Evolutionary conservation across 2,113 vertebrate genomes (phyloP), one percentile per base, ranked within the genome.

Genomic region (Leptosomus discolor): DNA sequence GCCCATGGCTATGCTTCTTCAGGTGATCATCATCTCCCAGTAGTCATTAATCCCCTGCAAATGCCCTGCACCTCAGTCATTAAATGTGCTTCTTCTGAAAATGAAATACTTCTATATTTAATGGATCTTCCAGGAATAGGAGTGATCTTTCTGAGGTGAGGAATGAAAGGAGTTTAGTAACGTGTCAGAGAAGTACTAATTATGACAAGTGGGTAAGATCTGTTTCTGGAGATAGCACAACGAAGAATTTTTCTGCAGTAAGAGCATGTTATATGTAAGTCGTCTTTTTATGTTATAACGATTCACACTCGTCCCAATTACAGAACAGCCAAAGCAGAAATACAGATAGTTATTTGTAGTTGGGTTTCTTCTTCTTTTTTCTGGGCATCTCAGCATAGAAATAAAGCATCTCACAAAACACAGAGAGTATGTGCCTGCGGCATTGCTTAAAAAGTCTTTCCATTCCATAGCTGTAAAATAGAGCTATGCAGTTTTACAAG

Each of bases 71-170:
- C 34, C 75, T 96, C 68, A 70, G 73, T 94, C 74, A 94, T 95
- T 97, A 90, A 84, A 89, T 80, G 76, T 95, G 45, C 43, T 96
- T 37, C 57, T 86, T 95, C 94, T 93, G 70, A 90, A 71, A 81
- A 92, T 91, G 34, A 92, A 97, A 74, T 77, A 53, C 56, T 88
- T 95, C 89, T 95, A 86, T 95, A 94, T 96, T 97, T 96, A 94
- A 92, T 95, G 53, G 29, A 80, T 95, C 75, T 95, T 97, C 91
- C 67, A 93, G 91, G 58, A 95, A 84, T 74, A 92, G 71, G 39
- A 63, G 46, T 68, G 51, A 65, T 90, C 81, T 88, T 97, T 81
- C 48, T 90, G 65, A 71, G 43, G 64, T 60, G 91, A 81, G 29
- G 60, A 96, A 83, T 92, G 77, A 76, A 84, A 84, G 5, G 69